Percentiles rank a stretch among this genome's conserved stretches.
Conservation (phyloP, 2,113 vertebrate genomes). For the Nipponia nippon region DNA sequence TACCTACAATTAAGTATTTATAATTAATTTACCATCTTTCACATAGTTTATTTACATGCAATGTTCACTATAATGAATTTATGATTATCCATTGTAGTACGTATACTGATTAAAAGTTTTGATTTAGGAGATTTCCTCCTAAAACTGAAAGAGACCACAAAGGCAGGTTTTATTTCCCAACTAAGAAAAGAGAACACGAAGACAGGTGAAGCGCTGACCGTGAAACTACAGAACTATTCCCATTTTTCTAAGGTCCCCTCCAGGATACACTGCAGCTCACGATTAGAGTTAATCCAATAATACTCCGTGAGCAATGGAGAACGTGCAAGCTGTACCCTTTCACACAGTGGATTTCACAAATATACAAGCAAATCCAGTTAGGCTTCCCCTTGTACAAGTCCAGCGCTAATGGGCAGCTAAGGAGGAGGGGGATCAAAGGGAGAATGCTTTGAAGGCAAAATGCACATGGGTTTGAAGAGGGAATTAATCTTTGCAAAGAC, state of each 20-base stretch:
- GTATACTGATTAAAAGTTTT: neutral
- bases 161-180: neutral
- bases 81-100: neutral
- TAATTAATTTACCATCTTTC: neutral
- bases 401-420: neutral
- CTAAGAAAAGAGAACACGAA: neutral
- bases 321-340: neutral
- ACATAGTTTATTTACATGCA: neutral
- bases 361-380: neutral
- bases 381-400: neutral
- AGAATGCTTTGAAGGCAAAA: slow-evolving; percentile 22
- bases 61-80: neutral
- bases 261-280: neutral
- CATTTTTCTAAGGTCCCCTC: neutral
- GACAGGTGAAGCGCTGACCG: neutral
- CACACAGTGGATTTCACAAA: neutral
- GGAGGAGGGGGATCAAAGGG: neutral
- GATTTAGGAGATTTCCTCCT: neutral
- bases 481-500: slow-evolving; percentile 19
- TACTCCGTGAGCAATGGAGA: neutral
- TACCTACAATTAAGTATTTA: neutral
- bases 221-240: neutral
- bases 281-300: neutral
- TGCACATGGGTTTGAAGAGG: neutral
- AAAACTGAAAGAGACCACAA: neutral